Base-by-base conservation (phyloP, 1,140 invertebrate genomes). In the Calosoma granatense region DNA sequence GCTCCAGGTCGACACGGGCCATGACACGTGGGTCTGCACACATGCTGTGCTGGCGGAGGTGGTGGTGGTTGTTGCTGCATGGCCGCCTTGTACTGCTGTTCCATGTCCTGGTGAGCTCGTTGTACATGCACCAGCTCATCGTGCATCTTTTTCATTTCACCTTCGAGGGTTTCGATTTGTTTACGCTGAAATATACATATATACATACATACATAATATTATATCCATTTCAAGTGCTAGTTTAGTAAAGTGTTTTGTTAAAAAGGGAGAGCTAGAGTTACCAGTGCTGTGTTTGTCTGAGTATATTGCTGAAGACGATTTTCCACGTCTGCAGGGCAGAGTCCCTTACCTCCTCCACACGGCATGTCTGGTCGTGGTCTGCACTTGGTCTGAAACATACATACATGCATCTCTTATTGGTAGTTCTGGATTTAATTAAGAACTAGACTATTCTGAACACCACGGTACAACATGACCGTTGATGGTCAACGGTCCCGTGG, bases 141-240 rank as follows among this genome's bases (percentile, higher is more conserved):
- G 57, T 82, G 79, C 54, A 85, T 79, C 19, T 73, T 74, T 52
- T 75, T 76, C 0, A 84, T 77, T 61, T 83, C 79, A 21, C 72
- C 71, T 65, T 84, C 82, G 74, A 82, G 81, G n/a, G 70, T 72
- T 1, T 70, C 73, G 26, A 83, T 61, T 64, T 81, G 79, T 62
- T 79, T 76, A 72, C 81, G 76, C 79, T 82, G 51, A 51, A 63
- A 56, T 23, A 54, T n/a, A n/a, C n/a, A n/a, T n/a, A n/a, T n/a
- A n/a, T n/a, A n/a, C n/a, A n/a, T n/a, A n/a, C n/a, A n/a, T n/a
- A n/a, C n/a, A n/a, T n/a, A n/a, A n/a, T n/a, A n/a, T n/a, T n/a
- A n/a, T n/a, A 57, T 51, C n/a, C n/a, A n/a, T n/a, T n/a, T n/a
- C n/a, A n/a, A 0, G 15, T 22, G 11, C 22, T 20, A 17, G n/a